Evolutionary conservation across 2,797 vertebrate species (phyloP), one percentile per base, ranked within the genome.

Genomic region (Muscicapa comitata): DNA sequence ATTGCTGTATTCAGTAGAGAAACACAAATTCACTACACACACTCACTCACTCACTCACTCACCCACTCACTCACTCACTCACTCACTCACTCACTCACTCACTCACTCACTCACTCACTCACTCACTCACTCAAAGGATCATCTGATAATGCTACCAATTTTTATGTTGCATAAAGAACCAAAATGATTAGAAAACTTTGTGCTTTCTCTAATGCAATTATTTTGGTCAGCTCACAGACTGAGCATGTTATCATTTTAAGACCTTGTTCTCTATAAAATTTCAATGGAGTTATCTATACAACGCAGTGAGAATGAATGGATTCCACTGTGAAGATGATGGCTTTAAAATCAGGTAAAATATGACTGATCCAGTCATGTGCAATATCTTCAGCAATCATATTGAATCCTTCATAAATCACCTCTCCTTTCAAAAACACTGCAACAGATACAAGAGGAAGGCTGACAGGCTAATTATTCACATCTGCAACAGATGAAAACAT

Each of bases 321-420:
- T 88, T 86, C 37, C 42, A 43, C 55, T 54, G 25, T 40, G 40
- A 94, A 50, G 35, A 43, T 9, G 18, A 74, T 17, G 31, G 17
- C 47, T 90, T 96, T 83, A 86, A 86, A 91, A 74, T 83, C 25
- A 80, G 35, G 19, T 92, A 77, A 83, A 77, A 86, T 43, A 55
- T 7, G 25, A 63, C 25, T 28, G 58, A 47, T 20, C 8, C 45
- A 65, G 35, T 91, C 59, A 76, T 1, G 7, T 13, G 21, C 28
- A 71, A 1, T 57, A 68, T 55, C 35, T 88, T 80, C 74, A 81
- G 43, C 26, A 76, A n/a, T 43, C 51, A 58, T 5, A 28, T 1
- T 19, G 38, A 90, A 65, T 24, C 21, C 37, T 91, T 90, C 47
- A 45, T 61, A 90, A 92, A 90, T 72, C 40, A 71, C 10, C 8